These are phyloP conservation scores for Neosilurus mollespiculum DNA, from an alignment of 2,797 vertebrate genomes.

Conservation along the genomic window DNA sequence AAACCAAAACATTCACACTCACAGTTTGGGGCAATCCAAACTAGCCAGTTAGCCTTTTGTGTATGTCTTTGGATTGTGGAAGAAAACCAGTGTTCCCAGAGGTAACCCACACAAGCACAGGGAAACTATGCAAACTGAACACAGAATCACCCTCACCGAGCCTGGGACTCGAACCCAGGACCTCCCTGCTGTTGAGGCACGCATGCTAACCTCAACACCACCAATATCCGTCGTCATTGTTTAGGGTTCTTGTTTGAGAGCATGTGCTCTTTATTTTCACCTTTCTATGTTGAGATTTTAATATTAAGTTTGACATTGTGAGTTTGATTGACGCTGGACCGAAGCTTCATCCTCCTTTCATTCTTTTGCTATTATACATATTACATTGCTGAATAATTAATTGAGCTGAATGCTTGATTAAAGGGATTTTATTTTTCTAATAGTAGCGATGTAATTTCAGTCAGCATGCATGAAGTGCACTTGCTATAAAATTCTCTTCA, in stretches of 20 bases:
- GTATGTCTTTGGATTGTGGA: too few species aligned
- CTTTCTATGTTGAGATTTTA: not conserved
- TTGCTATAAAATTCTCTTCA: not conserved
- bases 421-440: not conserved
- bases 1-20: too few species aligned
- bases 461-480: not conserved
- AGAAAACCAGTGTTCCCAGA: too few species aligned
- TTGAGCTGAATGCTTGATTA: not conserved
- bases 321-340: not conserved
- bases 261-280: not conserved
- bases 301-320: not conserved
- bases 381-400: conserved; percentile 5
- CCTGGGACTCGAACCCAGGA: too few species aligned
- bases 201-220: too few species aligned
- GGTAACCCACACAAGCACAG: too few species aligned
- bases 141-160: too few species aligned
- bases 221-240: too few species aligned
- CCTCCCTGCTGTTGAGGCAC: too few species aligned
- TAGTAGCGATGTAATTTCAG: not conserved
- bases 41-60: too few species aligned
- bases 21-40: too few species aligned
- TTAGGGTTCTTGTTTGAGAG: not conserved
- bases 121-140: too few species aligned
- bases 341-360: not conserved
- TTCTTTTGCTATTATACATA: conserved; percentile 18